Evolutionary conservation across 2,888 invertebrate species (phyloP).

Genomic region (Stenurella melanura): DNA sequence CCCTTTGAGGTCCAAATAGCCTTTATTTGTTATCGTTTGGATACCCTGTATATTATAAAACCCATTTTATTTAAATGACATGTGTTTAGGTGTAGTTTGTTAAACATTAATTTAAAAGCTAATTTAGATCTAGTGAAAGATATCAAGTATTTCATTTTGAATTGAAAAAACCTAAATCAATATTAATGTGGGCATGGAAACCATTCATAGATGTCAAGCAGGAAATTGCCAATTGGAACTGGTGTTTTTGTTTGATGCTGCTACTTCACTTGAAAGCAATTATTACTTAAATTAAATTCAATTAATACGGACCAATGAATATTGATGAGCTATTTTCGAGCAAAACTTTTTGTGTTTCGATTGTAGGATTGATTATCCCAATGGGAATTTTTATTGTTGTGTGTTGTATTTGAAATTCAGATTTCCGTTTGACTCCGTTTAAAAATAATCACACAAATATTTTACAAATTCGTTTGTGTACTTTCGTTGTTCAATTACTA

Average conservation of each 20-base stretch:
- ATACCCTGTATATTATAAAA: too few relatives aligned
- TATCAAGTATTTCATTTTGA: constrained; percentile 16
- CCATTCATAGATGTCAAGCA: constrained; percentile 46
- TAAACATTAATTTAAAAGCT: constrained; percentile 26
- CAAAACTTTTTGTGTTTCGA: constrained; percentile 31
- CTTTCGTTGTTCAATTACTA: background rate
- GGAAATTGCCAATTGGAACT: constrained; percentile 46
- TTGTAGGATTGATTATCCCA: constrained; percentile 13
- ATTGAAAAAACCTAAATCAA: constrained; percentile 24
- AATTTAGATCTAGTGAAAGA: constrained; percentile 25
- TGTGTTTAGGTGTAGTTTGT: background rate
- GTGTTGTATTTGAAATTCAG: constrained; percentile 17
- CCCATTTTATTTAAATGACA: background rate
- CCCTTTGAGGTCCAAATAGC: too few relatives aligned
- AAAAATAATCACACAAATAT: background rate
- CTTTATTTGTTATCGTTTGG: too few relatives aligned
- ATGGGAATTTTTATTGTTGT: constrained; percentile 4
- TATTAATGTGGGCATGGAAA: constrained; percentile 37
- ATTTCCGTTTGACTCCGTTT: background rate
- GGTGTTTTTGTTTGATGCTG: constrained; percentile 44
- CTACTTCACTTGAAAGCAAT: constrained; percentile 40
- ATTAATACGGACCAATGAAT: constrained; percentile 43
- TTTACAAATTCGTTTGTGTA: background rate
- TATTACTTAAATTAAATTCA: constrained; percentile 46
- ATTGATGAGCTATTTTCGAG: constrained; percentile 42